phyloP scores from a whole-genome alignment of 2,797 vertebrate species.

The Yasuhikotakia modesta region DNA sequence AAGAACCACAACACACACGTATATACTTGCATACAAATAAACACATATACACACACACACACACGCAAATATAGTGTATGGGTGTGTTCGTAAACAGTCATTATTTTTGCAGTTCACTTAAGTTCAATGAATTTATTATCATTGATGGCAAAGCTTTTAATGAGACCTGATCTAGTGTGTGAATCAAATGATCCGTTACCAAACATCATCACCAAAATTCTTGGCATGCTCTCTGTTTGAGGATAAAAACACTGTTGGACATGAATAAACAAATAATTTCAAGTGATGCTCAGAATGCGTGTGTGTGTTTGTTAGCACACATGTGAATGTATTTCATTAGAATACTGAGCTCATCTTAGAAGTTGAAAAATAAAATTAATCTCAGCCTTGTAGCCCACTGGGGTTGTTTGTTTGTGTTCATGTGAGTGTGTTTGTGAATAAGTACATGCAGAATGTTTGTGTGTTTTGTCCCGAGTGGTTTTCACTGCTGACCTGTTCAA shows the following conservation, averaged over 20 bases:
- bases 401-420: slow-evolving; percentile 22
- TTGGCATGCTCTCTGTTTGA: slow-evolving; percentile 11
- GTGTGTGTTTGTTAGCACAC: slow-evolving; percentile 35
- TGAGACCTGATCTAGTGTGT: not conserved
- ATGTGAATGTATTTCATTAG: slow-evolving; percentile 32
- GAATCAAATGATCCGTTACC: not conserved
- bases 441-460: slow-evolving; percentile 57
- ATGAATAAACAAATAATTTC: slow-evolving; percentile 16
- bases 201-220: slow-evolving; percentile 10
- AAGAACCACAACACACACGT: too few species aligned
- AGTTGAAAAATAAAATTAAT: not conserved
- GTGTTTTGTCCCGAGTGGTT: slow-evolving; percentile 55
- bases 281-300: slow-evolving; percentile 3
- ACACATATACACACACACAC: too few species aligned
- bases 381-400: slow-evolving; percentile 20
- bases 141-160: too few species aligned
- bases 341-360: slow-evolving; percentile 40
- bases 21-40: too few species aligned
- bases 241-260: slow-evolving; percentile 6
- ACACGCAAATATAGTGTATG: too few species aligned
- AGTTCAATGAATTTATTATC: too few species aligned
- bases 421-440: slow-evolving; percentile 47
- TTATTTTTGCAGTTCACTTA: not conserved
- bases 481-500: slow-evolving; percentile 44
- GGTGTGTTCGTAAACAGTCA: not conserved